Conservation (phyloP, 2,797 vertebrate genomes). For the Phrynocephalus vlangalii region DNA sequence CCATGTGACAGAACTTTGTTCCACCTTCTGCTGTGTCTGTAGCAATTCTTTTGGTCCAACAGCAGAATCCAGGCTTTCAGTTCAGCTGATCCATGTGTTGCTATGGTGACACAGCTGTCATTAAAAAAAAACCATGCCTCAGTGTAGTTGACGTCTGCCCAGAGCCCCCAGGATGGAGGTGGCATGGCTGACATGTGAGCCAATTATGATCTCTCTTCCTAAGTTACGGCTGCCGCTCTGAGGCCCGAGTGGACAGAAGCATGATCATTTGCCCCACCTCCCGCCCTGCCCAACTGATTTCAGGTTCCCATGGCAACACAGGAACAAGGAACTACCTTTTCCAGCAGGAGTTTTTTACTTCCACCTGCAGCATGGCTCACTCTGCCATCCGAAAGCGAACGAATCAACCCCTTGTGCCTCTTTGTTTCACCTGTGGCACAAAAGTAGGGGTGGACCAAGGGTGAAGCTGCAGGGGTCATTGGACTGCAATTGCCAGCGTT, state of each 20-base stretch:
- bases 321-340: constrained; percentile 12
- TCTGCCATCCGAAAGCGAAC: neutral
- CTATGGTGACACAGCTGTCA: neutral
- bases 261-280: neutral
- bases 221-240: neutral
- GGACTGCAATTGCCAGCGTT: neutral
- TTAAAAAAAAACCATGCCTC: constrained; percentile 3
- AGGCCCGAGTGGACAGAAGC: neutral
- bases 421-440: neutral
- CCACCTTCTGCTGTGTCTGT: neutral
- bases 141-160: neutral
- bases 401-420: neutral
- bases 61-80: neutral
- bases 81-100: neutral
- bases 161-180: constrained; percentile 1
- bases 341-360: constrained; percentile 1
- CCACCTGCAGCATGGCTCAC: neutral
- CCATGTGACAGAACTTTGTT: neutral
- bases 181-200: neutral
- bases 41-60: neutral
- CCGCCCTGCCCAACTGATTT: neutral
- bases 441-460: neutral
- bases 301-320: neutral
- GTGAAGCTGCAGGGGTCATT: neutral
- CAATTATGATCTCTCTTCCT: neutral